Conservation (phyloP, 1,140 invertebrate genomes). For the Dinothrombium tinctorium region DNA sequence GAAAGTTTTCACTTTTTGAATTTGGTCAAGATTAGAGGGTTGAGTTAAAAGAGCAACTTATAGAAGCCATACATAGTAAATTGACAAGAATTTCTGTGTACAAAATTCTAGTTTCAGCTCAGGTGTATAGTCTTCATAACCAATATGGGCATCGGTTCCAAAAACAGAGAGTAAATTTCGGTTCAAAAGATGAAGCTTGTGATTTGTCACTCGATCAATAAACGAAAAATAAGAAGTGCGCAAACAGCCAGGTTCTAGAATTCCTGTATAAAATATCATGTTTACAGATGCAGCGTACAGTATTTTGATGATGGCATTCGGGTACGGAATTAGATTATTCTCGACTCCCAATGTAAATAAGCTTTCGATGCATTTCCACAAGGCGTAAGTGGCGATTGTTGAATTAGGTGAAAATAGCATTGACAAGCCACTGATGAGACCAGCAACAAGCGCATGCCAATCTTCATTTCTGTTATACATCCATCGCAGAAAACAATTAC, state of each 20-base stretch:
- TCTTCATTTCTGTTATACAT: not conserved
- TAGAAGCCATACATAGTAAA: conserved; percentile 14
- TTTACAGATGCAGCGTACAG: conserved; percentile 55
- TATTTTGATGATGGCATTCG: conserved; percentile 30
- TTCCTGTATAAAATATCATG: conserved; percentile 44
- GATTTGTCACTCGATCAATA: conserved; percentile 41
- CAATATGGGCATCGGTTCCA: conserved; percentile 13
- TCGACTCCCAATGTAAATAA: conserved; percentile 2
- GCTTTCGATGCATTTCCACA: conserved; percentile 14
- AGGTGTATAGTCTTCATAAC: conserved; percentile 14
- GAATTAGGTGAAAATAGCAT: conserved; percentile 13
- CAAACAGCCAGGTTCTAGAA: conserved; percentile 48
- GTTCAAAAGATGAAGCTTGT: conserved; percentile 25
- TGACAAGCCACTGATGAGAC: conserved; percentile 10
- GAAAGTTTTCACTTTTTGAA: too few relatives aligned
- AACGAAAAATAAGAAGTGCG: conserved; percentile 61
- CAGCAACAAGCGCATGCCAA: conserved; percentile 11
- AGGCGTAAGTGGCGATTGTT: conserved; percentile 11
- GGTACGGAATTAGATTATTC: conserved; percentile 15
- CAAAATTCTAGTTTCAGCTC: conserved; percentile 12
- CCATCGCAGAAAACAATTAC: conserved; percentile 12
- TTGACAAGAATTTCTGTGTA: conserved; percentile 15
- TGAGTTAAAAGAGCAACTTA: too few relatives aligned
- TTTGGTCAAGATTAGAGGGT: too few relatives aligned
- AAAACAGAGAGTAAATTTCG: conserved; percentile 14